Evolutionary conservation across 2,113 vertebrate genomes (phyloP).

Genomic region (Grammomys surdaster): DNA sequence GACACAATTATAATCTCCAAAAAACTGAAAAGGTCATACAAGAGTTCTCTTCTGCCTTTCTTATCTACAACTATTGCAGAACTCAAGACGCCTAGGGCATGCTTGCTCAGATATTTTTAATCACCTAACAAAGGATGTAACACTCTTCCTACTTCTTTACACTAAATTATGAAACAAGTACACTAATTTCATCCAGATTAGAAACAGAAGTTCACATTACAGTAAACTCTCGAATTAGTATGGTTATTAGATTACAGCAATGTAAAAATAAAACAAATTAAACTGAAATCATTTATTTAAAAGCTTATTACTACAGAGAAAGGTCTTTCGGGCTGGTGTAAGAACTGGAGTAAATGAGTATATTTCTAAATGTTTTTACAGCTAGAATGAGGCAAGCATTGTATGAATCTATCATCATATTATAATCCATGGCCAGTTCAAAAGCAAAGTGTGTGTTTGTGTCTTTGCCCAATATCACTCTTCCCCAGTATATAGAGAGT

Average conservation of each 20-base stretch:
- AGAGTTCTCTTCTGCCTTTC: neutral
- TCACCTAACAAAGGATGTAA: neutral
- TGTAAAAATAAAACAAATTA: neutral
- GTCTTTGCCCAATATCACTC: neutral
- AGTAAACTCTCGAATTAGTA: neutral
- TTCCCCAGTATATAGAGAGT: neutral
- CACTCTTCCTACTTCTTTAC: neutral
- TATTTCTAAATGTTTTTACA: neutral
- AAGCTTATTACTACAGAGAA: neutral
- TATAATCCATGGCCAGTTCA: neutral
- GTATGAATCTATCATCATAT: neutral
- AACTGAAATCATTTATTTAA: neutral
- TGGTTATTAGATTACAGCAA: neutral
- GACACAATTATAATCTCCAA: neutral
- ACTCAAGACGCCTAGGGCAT: neutral
- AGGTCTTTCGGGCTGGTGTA: neutral
- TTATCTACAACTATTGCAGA: neutral
- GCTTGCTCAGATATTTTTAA: neutral
- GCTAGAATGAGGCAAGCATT: neutral
- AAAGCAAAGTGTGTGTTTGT: neutral
- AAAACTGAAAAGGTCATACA: neutral
- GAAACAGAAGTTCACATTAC: conserved; percentile 16
- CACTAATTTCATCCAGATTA: neutral
- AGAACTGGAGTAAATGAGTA: neutral
- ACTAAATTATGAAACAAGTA: neutral